Base-by-base conservation (phyloP, 2,888 invertebrate species). In the Pseudoips prasinana region DNA sequence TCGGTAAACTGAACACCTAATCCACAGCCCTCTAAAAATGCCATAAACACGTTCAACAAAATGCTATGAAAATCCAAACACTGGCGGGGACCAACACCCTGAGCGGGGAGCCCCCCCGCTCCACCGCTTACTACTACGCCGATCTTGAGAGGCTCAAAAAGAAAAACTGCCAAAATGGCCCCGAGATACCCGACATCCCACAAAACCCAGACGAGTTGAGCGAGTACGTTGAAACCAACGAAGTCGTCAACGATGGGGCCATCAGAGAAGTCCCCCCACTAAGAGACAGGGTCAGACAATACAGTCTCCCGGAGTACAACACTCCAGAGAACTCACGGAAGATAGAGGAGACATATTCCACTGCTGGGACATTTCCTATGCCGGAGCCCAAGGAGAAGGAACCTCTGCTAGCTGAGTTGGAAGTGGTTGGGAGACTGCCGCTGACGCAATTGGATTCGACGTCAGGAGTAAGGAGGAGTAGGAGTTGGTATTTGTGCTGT, bases 401-500 rank as follows among this genome's bases (percentile, higher is more conserved):
- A 27, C 84, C 86, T 0, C 24, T 87, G 17, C 25, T 85, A 1
- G 86, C 87, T 0, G 89, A 89, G 23, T 19, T 88, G 29, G 85
- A 86, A 25, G 73, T 81, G 0, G 88, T 87, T 0, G 87, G 87
- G 0, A 41, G 86, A 1, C 27, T 86, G 14, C 87, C 87, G 1
- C 25, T 87, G 27, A 82, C 73, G 0, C 82, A 86, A 46, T 26
- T 87, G 50, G 85, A 83, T 1, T 57, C 66, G 0, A 58, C 70
- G 0, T 57, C 75, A 0, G 82, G 82, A 1, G 84, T 91, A 1
- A 74, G 91, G 27, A 74, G 91, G 43, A 91, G 91, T 54, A 66
- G 92, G 34, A 91, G 91, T 58, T 92, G 92, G 86, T 84, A 91
- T 53, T 81, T 92, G 45, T 92, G 92, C 74, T 90, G 91, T 40